Evolutionary conservation across 2,888 invertebrate genomes (phyloP).

Genomic region (Bellardia bayeri): DNA sequence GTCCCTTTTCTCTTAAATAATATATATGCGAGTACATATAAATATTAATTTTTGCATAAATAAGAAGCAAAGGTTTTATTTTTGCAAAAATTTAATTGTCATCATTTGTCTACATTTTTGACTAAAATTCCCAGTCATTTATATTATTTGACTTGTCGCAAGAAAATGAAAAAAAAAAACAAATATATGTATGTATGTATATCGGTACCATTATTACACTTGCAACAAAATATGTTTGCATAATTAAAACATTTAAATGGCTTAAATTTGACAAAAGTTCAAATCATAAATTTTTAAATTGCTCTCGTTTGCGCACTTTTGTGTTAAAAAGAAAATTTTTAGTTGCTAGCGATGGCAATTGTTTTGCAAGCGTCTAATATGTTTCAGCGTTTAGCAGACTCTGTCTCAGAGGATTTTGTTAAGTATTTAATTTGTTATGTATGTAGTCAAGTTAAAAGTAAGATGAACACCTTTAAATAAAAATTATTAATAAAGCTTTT

Average conservation of each 20-base stretch:
- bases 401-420: constrained; percentile 7
- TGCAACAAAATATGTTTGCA: neutral
- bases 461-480: neutral
- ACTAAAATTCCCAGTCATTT: too few relatives aligned
- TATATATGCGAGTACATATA: too few relatives aligned
- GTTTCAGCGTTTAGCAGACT: constrained; percentile 15
- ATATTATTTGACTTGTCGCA: neutral
- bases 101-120: too few relatives aligned
- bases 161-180: neutral
- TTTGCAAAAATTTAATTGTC: too few relatives aligned
- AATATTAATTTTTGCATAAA: too few relatives aligned
- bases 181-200: neutral
- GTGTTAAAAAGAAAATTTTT: constrained; percentile 3
- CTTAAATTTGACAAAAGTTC: constrained; percentile 13
- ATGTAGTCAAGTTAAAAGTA: constrained; percentile 1
- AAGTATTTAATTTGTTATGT: constrained; percentile 47
- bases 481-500: neutral
- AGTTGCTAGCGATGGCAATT: neutral
- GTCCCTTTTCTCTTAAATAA: too few relatives aligned
- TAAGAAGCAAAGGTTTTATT: too few relatives aligned
- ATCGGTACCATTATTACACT: neutral
- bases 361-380: constrained; percentile 2
- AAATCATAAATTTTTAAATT: constrained; percentile 6
- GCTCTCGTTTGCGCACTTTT: constrained; percentile 1
- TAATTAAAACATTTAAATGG: constrained; percentile 22